These are phyloP conservation scores for Otocyon megalotis DNA, from an alignment of 2,113 vertebrate genomes.

Conservation along the genomic window DNA sequence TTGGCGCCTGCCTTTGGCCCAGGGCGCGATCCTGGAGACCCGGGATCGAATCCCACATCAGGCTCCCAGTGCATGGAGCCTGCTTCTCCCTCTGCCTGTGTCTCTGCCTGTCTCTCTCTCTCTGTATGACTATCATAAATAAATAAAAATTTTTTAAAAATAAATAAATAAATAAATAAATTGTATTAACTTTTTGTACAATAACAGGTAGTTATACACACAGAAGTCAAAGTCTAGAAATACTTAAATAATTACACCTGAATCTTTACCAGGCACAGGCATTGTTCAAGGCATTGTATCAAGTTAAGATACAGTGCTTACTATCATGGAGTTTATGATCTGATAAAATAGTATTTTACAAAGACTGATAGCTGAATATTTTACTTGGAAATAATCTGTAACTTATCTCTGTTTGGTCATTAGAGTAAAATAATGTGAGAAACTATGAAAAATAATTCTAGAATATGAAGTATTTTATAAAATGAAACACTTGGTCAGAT, in stretches of 20 bases:
- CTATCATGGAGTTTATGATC: not conserved
- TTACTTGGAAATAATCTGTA: not conserved
- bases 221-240: not conserved
- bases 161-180: too few relatives aligned
- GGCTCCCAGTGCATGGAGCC: too few relatives aligned
- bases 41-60: too few relatives aligned
- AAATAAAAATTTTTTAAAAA: too few relatives aligned
- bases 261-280: not conserved
- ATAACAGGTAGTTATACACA: not conserved
- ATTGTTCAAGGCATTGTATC: not conserved
- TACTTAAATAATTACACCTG: not conserved
- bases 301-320: not conserved
- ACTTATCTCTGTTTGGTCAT: not conserved
- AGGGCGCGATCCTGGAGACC: too few relatives aligned
- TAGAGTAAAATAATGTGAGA: not conserved
- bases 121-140: too few relatives aligned
- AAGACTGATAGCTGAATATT: conserved; percentile 25
- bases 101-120: too few relatives aligned
- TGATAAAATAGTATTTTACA: not conserved
- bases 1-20: too few relatives aligned
- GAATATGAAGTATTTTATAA: not conserved
- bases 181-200: not conserved
- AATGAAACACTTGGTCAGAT: not conserved
- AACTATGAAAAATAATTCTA: not conserved
- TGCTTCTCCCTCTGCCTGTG: too few relatives aligned